Evolutionary conservation across 2,113 vertebrate species (phyloP).

Genomic region (Thalassarche chlororhynchos): DNA sequence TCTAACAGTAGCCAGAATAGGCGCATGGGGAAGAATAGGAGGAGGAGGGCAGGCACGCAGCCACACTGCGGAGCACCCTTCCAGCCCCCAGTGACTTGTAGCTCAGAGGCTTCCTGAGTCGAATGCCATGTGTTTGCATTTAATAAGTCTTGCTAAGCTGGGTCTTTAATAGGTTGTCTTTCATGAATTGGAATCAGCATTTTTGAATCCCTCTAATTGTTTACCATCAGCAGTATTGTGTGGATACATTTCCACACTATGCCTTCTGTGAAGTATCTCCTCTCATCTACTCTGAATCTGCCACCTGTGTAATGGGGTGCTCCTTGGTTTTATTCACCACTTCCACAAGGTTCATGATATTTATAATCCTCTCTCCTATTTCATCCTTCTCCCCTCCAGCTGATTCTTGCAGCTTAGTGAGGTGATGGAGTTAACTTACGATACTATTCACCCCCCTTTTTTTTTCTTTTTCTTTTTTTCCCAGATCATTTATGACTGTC

Average conservation of each 20-base stretch:
- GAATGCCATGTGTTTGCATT: background rate
- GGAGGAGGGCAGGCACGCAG: background rate
- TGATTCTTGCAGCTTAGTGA: background rate
- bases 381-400: background rate
- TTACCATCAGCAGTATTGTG: background rate
- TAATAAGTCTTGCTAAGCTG: background rate
- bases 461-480: background rate
- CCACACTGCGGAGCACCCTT: fast-evolving
- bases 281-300: background rate
- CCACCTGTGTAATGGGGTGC: background rate
- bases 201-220: background rate
- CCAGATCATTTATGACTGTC: background rate
- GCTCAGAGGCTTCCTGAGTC: background rate
- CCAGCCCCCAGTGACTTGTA: background rate
- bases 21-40: fast-evolving
- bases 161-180: background rate
- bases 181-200: background rate
- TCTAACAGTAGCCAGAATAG: background rate
- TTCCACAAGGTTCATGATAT: background rate
- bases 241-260: background rate
- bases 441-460: background rate
- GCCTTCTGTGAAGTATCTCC: background rate
- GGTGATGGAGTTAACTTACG: background rate
- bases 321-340: background rate
- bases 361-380: background rate